Evolutionary conservation across 2,888 invertebrate genomes (phyloP).

Genomic region (Clitarchus hookeri): DNA sequence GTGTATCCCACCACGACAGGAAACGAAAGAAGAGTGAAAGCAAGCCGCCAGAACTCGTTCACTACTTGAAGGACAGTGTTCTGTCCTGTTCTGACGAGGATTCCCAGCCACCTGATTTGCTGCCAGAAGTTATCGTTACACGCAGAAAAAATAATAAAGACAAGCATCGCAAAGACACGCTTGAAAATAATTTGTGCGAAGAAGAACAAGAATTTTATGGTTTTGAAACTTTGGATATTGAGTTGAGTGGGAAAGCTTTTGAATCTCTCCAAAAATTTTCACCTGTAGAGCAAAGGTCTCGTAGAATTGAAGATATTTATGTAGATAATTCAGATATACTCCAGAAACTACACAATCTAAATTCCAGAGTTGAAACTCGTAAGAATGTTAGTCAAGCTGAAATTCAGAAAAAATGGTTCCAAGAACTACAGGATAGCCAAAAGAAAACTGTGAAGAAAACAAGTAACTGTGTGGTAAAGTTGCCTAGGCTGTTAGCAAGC

Average conservation of each 20-base stretch:
- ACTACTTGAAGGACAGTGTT: conserved; percentile 32
- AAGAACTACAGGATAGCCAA: neutral
- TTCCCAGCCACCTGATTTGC: conserved; percentile 32
- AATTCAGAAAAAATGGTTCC: neutral
- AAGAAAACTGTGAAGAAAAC: neutral
- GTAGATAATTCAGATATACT: conserved; percentile 8
- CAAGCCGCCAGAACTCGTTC: conserved; percentile 32
- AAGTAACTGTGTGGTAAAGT: neutral
- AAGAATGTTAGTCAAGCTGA: neutral
- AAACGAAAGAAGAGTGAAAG: neutral
- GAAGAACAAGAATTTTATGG: conserved; percentile 1
- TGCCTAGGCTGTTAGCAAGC: neutral
- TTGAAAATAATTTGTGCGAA: neutral
- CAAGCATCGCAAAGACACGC: neutral
- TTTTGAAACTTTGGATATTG: neutral
- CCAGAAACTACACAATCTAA: neutral
- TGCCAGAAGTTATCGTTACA: conserved; percentile 36
- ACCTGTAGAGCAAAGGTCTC: neutral
- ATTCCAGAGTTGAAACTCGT: conserved; percentile 1
- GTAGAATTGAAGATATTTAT: neutral
- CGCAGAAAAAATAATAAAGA: conserved; percentile 26
- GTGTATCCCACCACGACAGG: neutral
- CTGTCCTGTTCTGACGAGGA: conserved; percentile 16
- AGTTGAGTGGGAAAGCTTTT: neutral
- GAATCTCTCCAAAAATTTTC: neutral